phyloP scores from a whole-genome alignment of 2,797 vertebrate genomes.

The Phylloscopus collybita region DNA sequence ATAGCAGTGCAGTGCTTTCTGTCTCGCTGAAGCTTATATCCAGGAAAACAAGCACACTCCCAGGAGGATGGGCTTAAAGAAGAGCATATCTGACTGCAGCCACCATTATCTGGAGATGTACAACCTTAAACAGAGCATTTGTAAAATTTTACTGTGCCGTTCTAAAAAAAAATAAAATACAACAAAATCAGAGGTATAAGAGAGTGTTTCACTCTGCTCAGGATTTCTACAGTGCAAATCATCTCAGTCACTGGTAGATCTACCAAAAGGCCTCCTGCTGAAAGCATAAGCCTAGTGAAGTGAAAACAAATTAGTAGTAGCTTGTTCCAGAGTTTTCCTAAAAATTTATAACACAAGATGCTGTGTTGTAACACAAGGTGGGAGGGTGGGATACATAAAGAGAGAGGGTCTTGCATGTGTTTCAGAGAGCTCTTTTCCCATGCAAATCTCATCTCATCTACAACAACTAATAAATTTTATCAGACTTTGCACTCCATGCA shows the following conservation, averaged over 20 bases:
- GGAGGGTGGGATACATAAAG: neutral
- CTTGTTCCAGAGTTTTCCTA: neutral
- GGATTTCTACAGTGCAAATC: neutral
- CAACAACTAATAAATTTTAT: neutral
- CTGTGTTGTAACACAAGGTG: neutral
- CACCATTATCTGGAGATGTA: constrained; percentile 87
- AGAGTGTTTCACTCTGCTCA: neutral
- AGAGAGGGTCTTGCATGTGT: neutral
- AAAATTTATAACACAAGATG: neutral
- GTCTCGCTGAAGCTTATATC: constrained; percentile 86
- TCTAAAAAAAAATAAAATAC: neutral
- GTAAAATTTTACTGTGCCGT: neutral
- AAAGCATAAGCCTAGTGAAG: neutral
- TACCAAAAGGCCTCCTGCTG: neutral
- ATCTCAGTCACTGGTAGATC: neutral
- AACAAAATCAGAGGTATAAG: neutral
- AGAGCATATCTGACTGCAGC: constrained; percentile 90
- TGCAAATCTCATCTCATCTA: neutral
- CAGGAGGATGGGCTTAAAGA: constrained; percentile 78
- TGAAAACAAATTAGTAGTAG: neutral
- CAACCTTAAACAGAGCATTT: constrained; percentile 83
- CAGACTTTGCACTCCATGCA: neutral
- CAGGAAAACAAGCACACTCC: constrained; percentile 88
- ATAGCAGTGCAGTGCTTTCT: constrained; percentile 83
- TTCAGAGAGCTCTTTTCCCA: neutral